Conservation (phyloP, 2,888 invertebrate genomes). For the Hirudinaria manillensis region DNA sequence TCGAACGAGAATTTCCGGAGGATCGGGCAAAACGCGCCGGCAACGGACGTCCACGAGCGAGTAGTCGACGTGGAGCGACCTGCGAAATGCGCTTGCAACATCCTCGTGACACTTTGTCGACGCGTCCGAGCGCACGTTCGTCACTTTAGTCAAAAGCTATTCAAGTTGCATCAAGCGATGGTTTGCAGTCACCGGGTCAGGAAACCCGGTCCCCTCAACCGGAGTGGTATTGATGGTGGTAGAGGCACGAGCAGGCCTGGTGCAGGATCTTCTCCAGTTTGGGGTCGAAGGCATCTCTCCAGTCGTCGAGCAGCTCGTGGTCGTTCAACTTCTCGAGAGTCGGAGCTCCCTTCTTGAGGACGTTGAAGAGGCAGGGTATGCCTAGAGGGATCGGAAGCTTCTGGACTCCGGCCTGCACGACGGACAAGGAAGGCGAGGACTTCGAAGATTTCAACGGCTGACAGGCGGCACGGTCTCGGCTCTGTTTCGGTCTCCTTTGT, state of each 20-base stretch:
- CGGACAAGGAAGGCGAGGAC: neutral
- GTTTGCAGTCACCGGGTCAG: no score
- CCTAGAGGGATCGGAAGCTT: neutral
- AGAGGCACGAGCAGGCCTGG: conserved; percentile 5
- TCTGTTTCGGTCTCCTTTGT: no score
- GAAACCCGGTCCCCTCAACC: neutral
- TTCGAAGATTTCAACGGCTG: neutral
- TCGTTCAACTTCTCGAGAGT: conserved; percentile 23
- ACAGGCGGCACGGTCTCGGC: neutral
- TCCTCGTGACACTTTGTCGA: no score
- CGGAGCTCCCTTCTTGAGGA: conserved; percentile 20
- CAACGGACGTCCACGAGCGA: no score
- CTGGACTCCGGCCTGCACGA: neutral
- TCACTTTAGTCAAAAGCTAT: no score
- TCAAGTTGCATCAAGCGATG: no score
- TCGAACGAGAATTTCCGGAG: no score
- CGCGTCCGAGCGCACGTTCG: no score
- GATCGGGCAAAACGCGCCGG: no score
- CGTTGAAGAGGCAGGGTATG: conserved; percentile 23
- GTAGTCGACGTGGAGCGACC: no score
- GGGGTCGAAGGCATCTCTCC: neutral
- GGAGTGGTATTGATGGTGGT: conserved; percentile 3
- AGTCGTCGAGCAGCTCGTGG: neutral
- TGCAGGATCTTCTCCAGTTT: conserved; percentile 9
- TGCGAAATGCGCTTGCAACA: no score